phyloP scores from a whole-genome alignment of 2,888 invertebrate species.

The Epinotia demarniana region DNA sequence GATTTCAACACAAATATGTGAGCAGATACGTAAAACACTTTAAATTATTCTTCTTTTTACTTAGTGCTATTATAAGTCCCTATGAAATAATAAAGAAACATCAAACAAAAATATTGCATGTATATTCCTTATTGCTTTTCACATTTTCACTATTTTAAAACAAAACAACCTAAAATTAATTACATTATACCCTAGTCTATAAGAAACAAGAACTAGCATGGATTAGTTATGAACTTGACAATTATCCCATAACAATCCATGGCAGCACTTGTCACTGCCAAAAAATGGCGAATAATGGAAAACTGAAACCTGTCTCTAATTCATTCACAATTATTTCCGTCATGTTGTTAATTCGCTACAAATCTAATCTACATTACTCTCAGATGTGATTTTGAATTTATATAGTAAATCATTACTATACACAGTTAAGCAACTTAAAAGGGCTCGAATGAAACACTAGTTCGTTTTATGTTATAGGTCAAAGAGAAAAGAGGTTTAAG shows the following conservation, averaged over 20 bases:
- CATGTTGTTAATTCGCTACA: constrained; percentile 1
- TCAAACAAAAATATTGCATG: constrained; percentile 38
- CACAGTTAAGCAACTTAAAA: constrained; percentile 11
- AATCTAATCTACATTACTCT: constrained; percentile 5
- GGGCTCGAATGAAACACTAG: background rate
- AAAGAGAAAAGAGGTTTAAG: constrained; percentile 10
- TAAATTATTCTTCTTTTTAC: constrained; percentile 16
- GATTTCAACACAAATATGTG: constrained; percentile 21
- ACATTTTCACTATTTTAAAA: constrained; percentile 14
- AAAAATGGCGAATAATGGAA: background rate
- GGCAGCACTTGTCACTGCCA: background rate
- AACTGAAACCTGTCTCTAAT: background rate
- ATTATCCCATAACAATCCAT: background rate
- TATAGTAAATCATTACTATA: constrained; percentile 9
- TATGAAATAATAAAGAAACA: constrained; percentile 31
- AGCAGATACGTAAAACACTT: constrained; percentile 16
- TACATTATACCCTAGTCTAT: background rate
- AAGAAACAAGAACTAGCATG: constrained; percentile 6
- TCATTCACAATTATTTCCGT: background rate
- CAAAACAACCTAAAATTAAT: constrained; percentile 26
- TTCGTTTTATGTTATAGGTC: background rate
- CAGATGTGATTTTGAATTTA: constrained; percentile 25
- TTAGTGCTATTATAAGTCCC: constrained; percentile 26
- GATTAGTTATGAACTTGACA: background rate
- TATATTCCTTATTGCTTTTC: constrained; percentile 21